Conservation (phyloP, 2,797 vertebrate species). For the Artibeus lituratus region DNA sequence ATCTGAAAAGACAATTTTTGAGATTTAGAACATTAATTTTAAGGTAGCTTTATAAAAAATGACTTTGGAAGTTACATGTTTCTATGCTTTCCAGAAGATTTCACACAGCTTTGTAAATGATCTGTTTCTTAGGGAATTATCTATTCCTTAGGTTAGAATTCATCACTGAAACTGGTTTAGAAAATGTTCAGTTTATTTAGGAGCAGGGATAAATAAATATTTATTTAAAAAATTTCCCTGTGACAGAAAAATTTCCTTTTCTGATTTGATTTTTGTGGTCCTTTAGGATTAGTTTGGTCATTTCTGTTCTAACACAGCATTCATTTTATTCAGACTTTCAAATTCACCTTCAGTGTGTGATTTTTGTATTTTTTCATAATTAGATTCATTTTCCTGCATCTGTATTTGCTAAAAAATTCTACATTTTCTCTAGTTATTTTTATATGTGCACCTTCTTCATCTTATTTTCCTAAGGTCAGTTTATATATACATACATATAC, state of each 20-base stretch:
- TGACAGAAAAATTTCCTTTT: neutral
- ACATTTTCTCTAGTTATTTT: neutral
- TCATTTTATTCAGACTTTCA: slow-evolving; percentile 33
- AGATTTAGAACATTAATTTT: slow-evolving; percentile 18
- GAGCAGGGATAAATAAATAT: neutral
- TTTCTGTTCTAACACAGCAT: slow-evolving; percentile 35
- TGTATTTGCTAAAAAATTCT: neutral
- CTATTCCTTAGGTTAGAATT: neutral
- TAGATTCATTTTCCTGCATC: neutral
- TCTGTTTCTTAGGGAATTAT: neutral
- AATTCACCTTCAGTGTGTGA: neutral
- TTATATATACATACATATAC: neutral
- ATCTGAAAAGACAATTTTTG: neutral
- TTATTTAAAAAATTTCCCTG: neutral
- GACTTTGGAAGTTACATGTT: neutral
- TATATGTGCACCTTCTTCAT: neutral
- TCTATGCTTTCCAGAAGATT: slow-evolving; percentile 33
- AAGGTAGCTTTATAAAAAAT: neutral
- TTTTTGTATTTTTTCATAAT: slow-evolving; percentile 29
- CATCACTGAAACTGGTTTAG: neutral
- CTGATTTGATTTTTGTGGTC: neutral
- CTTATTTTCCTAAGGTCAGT: slow-evolving; percentile 44
- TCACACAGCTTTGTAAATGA: neutral
- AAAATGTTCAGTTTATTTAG: neutral
- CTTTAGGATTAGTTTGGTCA: neutral